Conservation (phyloP, 2,797 vertebrate genomes). For the Hylomyscus alleni region DNA sequence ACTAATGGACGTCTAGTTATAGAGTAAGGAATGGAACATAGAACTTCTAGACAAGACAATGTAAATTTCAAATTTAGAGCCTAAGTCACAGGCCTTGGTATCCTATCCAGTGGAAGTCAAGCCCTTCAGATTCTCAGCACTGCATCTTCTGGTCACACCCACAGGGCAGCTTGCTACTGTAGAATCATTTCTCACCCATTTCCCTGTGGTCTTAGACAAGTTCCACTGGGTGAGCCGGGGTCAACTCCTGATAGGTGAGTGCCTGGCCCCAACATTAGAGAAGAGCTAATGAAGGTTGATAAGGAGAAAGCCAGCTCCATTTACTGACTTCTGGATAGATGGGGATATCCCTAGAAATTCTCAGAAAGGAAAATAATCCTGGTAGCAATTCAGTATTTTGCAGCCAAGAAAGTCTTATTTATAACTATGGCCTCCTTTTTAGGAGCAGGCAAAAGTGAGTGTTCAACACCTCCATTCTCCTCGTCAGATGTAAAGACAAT, state of each 20-base stretch:
- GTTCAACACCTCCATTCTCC: background rate
- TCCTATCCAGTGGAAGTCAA: background rate
- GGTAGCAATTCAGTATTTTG: constrained; percentile 50
- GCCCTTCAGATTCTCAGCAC: background rate
- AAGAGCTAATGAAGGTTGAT: background rate
- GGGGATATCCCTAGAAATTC: constrained; percentile 36
- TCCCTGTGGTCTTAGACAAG: background rate
- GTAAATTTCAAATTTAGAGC: background rate
- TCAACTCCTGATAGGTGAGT: background rate
- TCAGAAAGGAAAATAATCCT: constrained; percentile 48
- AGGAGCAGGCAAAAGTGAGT: background rate
- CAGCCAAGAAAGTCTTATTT: constrained; percentile 65
- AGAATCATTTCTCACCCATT: background rate
- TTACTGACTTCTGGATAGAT: constrained; percentile 43
- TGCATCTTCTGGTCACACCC: background rate
- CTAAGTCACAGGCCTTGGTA: background rate
- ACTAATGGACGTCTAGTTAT: accelerated
- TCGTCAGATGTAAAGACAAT: background rate
- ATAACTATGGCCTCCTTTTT: constrained; percentile 54
- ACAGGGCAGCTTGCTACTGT: background rate
- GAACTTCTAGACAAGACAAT: background rate
- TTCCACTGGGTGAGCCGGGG: background rate
- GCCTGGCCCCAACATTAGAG: background rate
- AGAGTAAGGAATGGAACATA: background rate
- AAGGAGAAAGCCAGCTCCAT: background rate